Conservation (phyloP, 2,888 invertebrate genomes). For the Drosophila helvetica region DNA sequence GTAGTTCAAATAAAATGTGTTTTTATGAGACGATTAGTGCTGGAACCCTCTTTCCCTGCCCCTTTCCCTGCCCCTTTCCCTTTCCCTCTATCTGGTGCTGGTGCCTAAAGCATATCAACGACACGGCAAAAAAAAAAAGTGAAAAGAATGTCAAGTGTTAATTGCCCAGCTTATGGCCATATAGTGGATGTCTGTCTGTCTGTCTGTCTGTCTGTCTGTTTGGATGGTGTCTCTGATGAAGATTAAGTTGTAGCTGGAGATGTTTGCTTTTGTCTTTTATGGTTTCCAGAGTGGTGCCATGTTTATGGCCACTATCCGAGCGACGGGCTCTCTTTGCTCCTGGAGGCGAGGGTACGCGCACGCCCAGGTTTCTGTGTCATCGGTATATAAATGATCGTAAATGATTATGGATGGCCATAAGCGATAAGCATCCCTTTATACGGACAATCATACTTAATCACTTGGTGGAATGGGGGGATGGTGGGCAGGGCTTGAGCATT, state of each 20-base stretch:
- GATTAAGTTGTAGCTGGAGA: constrained; percentile 67
- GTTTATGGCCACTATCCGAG: constrained; percentile 49
- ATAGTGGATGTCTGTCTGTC: constrained; percentile 8
- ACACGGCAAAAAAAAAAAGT: constrained; percentile 57
- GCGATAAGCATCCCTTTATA: constrained; percentile 20
- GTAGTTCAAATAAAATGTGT: constrained; percentile 72
- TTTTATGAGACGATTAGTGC: constrained; percentile 75
- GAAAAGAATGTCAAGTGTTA: constrained; percentile 79
- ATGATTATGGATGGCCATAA: constrained; percentile 53
- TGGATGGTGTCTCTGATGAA: constrained; percentile 52
- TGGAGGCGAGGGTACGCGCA: neutral
- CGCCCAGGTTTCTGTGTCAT: constrained; percentile 45
- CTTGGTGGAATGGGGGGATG: neutral
- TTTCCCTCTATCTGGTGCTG: constrained; percentile 35
- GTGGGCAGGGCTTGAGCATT: neutral
- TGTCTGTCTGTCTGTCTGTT: constrained; percentile 10
- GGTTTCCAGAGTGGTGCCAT: constrained; percentile 45
- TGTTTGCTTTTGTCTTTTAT: constrained; percentile 46
- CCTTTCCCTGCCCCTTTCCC: too few relatives aligned
- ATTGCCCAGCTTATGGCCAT: constrained; percentile 66
- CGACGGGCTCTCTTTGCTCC: constrained; percentile 9
- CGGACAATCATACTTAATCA: constrained; percentile 3
- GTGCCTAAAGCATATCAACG: constrained; percentile 67
- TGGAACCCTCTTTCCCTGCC: constrained; percentile 19
- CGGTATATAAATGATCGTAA: constrained; percentile 56